A percentile compares a stretch with the other conserved stretches of the same genome.
Evolutionary conservation across 2,113 vertebrate species (phyloP).

Genomic region (Ciconia stormi): DNA sequence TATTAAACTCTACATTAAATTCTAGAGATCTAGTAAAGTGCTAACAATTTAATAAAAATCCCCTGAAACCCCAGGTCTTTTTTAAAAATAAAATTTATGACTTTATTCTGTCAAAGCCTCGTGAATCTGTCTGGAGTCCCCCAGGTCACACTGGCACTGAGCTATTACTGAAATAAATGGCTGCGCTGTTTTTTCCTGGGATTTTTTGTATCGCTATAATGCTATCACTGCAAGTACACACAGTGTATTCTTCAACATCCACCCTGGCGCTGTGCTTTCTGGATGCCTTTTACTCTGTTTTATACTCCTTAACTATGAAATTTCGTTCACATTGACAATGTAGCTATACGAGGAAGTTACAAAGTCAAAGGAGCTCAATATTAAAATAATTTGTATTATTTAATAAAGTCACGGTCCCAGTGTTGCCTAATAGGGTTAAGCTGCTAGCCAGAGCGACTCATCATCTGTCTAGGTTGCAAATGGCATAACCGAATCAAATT

Average conservation of each 20-base stretch:
- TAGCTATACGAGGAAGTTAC: slow-evolving; percentile 19
- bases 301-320: slow-evolving; percentile 27
- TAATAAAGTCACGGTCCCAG: slow-evolving; percentile 70
- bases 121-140: neutral
- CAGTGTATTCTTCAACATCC: slow-evolving; percentile 9
- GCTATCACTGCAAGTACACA: slow-evolving; percentile 13
- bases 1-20: neutral
- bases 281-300: slow-evolving; percentile 36
- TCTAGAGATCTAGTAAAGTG: neutral
- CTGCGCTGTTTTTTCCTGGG: neutral
- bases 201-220: neutral
- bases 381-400: slow-evolving; percentile 70
- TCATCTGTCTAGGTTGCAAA: slow-evolving; percentile 76
- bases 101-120: neutral
- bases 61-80: neutral
- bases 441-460: slow-evolving; percentile 72
- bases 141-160: neutral
- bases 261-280: slow-evolving; percentile 29
- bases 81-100: neutral
- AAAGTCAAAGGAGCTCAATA: slow-evolving; percentile 56
- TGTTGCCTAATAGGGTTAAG: slow-evolving; percentile 71
- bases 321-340: slow-evolving; percentile 37
- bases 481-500: slow-evolving; percentile 67
- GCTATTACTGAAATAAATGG: neutral
- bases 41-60: neutral